Evolutionary conservation across 2,113 vertebrate species (phyloP).

Genomic region (Rhinopomastus cyanomelas): DNA sequence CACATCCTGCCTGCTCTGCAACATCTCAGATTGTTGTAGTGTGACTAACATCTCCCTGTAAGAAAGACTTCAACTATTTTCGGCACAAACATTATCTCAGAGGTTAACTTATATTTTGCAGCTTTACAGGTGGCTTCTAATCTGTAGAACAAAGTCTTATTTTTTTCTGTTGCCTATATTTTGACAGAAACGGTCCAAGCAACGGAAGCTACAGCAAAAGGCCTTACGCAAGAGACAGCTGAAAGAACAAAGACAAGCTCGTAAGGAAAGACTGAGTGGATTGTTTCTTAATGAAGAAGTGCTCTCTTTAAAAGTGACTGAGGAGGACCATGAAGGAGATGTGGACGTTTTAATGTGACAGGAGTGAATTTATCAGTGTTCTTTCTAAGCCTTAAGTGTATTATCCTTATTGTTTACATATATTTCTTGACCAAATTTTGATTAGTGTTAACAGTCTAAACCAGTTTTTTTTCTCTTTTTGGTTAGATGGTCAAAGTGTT

Average conservation of each 20-base stretch:
- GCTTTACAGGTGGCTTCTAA: neutral
- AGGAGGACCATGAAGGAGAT: constrained; percentile 89
- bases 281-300: constrained; percentile 98
- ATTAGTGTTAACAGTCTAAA: constrained; percentile 55
- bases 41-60: neutral
- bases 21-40: neutral
- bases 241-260: constrained; percentile 96
- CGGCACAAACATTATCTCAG: neutral
- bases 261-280: constrained; percentile 96
- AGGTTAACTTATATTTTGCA: neutral
- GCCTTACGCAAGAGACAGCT: constrained; percentile 96
- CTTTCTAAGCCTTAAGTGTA: constrained; percentile 82
- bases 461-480: constrained; percentile 14
- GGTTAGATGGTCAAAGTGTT: constrained; percentile 15
- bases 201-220: constrained; percentile 96
- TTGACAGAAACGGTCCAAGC: constrained; percentile 94
- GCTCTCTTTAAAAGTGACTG: constrained; percentile 91
- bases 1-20: neutral
- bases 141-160: neutral
- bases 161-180: neutral
- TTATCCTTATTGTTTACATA: constrained; percentile 74
- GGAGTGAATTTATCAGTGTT: constrained; percentile 83
- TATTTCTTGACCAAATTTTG: constrained; percentile 74
- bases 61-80: neutral
- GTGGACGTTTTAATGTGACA: constrained; percentile 97